phyloP scores from a whole-genome alignment of 2,888 invertebrate species.

The Amphipoea oculea region DNA sequence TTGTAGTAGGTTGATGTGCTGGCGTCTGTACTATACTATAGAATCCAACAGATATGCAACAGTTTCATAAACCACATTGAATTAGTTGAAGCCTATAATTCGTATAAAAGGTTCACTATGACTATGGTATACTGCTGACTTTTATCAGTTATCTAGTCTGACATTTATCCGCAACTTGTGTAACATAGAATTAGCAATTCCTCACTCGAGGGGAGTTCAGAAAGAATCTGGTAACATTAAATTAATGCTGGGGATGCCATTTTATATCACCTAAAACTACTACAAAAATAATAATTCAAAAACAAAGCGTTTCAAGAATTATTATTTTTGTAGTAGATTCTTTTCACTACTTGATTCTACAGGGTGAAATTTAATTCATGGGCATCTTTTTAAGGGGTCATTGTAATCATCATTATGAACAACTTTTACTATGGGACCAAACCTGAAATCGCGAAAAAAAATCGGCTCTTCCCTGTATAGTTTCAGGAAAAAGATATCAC shows the following conservation, averaged over 20 bases:
- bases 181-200: not conserved
- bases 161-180: not conserved
- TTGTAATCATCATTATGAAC: too few relatives aligned
- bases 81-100: not conserved
- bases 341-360: not conserved
- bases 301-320: not conserved
- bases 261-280: not conserved
- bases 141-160: not conserved
- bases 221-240: constrained; percentile 33
- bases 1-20: too few relatives aligned
- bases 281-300: constrained; percentile 8
- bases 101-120: not conserved
- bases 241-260: constrained; percentile 23
- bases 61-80: not conserved
- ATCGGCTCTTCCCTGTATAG: too few relatives aligned
- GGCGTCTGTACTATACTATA: too few relatives aligned
- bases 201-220: constrained; percentile 8
- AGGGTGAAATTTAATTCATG: too few relatives aligned
- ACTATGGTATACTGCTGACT: not conserved
- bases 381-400: too few relatives aligned
- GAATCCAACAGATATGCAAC: not conserved
- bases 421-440: too few relatives aligned
- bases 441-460: too few relatives aligned
- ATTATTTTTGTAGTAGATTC: not conserved
- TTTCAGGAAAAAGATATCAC: not conserved